These are phyloP conservation scores for Pseudochirops cupreus DNA, from an alignment of 2,797 vertebrate species.

Conservation along the genomic window DNA sequence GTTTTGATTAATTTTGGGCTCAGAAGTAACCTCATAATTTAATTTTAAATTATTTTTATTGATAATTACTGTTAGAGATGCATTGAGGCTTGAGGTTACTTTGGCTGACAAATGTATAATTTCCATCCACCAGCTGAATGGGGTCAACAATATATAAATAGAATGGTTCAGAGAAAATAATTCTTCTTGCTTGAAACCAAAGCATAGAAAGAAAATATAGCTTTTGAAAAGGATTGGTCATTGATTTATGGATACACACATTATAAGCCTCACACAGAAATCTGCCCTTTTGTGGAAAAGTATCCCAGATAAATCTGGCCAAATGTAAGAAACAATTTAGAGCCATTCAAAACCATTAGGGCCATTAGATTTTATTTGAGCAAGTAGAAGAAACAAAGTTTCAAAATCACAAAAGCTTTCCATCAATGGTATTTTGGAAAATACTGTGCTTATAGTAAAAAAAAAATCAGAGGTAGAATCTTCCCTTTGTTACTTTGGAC, in stretches of 20 bases:
- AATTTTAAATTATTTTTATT: slow-evolving; percentile 44
- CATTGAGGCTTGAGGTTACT: neutral
- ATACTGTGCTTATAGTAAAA: neutral
- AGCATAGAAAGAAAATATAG: neutral
- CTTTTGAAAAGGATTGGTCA: neutral
- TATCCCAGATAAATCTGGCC: neutral
- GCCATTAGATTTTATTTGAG: neutral
- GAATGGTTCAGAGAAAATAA: neutral
- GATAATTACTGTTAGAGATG: neutral
- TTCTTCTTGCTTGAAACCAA: neutral
- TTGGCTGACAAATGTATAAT: slow-evolving; percentile 9
- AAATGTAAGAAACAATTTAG: slow-evolving; percentile 30
- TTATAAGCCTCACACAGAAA: neutral
- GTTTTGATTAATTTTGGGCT: neutral
- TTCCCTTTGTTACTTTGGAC: neutral
- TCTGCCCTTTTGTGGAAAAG: neutral
- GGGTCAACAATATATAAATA: neutral
- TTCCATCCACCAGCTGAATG: neutral
- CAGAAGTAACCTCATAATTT: neutral
- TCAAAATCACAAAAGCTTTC: neutral
- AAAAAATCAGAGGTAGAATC: neutral
- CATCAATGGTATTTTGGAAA: neutral
- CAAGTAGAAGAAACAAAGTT: neutral
- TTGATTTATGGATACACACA: neutral
- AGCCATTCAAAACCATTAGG: neutral